Conservation (phyloP, 2,113 vertebrate genomes). For the Pelecanoides urinatrix region DNA sequence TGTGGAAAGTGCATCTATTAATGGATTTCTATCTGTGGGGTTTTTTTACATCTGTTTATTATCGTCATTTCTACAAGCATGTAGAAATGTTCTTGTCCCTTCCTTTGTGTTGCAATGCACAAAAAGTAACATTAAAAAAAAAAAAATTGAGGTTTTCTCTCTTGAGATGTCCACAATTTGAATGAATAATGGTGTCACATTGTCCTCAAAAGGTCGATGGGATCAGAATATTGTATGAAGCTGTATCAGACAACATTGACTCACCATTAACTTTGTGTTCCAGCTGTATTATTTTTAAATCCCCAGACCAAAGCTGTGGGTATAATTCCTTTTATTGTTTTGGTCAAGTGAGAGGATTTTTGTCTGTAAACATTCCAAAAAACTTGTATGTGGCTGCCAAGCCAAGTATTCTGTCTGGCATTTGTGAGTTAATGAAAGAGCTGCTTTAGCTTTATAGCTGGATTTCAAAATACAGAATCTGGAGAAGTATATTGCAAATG, state of each 20-base stretch:
- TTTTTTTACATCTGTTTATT: background rate
- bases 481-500: slow-evolving; percentile 40
- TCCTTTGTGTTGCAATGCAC: background rate
- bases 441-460: background rate
- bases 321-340: slow-evolving; percentile 29
- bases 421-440: slow-evolving; percentile 50
- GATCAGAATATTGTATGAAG: background rate
- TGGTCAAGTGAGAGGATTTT: slow-evolving; percentile 24
- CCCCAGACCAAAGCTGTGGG: background rate
- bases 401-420: background rate
- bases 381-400: background rate
- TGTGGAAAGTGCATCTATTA: background rate
- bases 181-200: background rate
- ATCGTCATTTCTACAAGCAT: background rate
- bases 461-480: slow-evolving; percentile 7
- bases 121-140: background rate
- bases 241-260: background rate
- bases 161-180: background rate
- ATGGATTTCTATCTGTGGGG: background rate
- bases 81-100: background rate
- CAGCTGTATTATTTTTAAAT: background rate
- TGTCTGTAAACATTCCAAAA: slow-evolving; percentile 18
- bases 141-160: background rate
- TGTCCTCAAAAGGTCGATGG: background rate
- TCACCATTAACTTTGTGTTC: background rate